Evolutionary conservation across 2,113 vertebrate genomes (phyloP).

Genomic region (Guaruba guarouba): DNA sequence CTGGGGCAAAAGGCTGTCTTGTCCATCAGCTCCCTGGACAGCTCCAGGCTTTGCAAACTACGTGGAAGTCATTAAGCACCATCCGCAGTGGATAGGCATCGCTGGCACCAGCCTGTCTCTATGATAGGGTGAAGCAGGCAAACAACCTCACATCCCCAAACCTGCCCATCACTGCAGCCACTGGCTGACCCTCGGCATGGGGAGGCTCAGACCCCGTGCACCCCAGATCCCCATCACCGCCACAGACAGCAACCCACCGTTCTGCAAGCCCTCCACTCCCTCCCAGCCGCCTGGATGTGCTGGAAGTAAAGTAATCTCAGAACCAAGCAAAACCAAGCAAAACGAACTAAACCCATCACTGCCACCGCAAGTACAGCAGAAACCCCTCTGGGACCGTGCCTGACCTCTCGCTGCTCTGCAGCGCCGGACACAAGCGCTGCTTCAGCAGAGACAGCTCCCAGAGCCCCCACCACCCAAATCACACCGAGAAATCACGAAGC

Average conservation of each 20-base stretch:
- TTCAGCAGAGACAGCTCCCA: fast-evolving
- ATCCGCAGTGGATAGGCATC: fast-evolving
- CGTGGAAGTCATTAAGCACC: neutral
- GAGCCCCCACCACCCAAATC: neutral
- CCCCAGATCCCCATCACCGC: neutral
- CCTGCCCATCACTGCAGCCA: neutral
- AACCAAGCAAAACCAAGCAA: neutral
- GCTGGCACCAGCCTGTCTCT: neutral
- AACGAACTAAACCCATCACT: neutral
- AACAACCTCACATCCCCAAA: neutral
- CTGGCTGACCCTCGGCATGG: neutral
- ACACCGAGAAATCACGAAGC: neutral
- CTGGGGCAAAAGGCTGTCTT: neutral
- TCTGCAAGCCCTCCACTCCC: neutral
- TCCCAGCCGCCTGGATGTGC: neutral
- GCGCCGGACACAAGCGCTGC: neutral
- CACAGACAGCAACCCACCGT: fast-evolving
- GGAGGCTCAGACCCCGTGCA: fast-evolving
- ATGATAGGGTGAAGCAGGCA: fast-evolving
- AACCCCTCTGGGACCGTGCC: neutral
- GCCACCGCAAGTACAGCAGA: neutral
- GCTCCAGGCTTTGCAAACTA: neutral
- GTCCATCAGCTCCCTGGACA: neutral
- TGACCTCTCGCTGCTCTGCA: neutral
- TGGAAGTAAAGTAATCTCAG: neutral